phyloP scores from a whole-genome alignment of 1,140 invertebrate genomes.

The Drosophila sp. region DNA sequence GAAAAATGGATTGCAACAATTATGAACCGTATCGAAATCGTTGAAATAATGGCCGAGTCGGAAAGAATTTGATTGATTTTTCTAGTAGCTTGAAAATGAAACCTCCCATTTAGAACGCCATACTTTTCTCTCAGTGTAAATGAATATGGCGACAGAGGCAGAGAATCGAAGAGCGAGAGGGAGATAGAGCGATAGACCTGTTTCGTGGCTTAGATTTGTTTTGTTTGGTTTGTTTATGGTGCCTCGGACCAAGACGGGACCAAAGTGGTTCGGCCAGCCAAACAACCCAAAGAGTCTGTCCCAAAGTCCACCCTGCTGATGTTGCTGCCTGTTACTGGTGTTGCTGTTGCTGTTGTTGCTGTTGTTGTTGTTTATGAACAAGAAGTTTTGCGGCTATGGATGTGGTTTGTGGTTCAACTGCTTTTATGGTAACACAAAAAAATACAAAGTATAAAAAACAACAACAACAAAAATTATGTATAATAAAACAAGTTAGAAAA shows the following conservation, averaged over 20 bases:
- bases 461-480: conserved; percentile 47
- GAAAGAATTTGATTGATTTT: too few species aligned
- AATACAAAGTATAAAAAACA: conserved; percentile 35
- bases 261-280: conserved; percentile 75
- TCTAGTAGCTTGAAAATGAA: too few species aligned
- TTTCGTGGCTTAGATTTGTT: conserved; percentile 80
- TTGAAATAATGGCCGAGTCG: too few species aligned
- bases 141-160: not conserved
- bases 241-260: conserved; percentile 53
- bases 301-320: conserved; percentile 53
- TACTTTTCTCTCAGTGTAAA: not conserved
- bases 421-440: conserved; percentile 76
- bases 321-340: conserved; percentile 28
- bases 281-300: conserved; percentile 75
- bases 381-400: conserved; percentile 79
- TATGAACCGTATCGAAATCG: too few species aligned
- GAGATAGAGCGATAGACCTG: conserved; percentile 50
- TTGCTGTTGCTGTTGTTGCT: conserved; percentile 13
- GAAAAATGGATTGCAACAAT: too few species aligned
- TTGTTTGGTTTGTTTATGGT: conserved; percentile 67
- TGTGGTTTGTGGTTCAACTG: conserved; percentile 81
- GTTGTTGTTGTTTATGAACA: conserved; percentile 61
- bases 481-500: conserved; percentile 54
- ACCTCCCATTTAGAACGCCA: too few species aligned
- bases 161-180: not conserved